phyloP scores from a whole-genome alignment of 2,797 vertebrate species.

The Tapirus indicus region DNA sequence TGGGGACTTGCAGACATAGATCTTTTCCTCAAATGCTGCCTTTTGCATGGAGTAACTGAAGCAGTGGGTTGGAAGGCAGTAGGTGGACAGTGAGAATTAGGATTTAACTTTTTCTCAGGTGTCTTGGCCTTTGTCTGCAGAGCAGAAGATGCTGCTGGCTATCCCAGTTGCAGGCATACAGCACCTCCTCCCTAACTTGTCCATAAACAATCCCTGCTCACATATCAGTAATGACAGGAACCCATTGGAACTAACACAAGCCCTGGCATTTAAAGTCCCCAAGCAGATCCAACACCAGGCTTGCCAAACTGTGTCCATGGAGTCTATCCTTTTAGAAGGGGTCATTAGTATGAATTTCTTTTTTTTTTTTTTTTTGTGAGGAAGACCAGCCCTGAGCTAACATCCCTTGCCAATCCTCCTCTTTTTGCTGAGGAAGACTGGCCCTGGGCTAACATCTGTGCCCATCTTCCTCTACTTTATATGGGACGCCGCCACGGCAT shows the following conservation, averaged over 20 bases:
- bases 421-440: too few relatives aligned
- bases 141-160: neutral
- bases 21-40: neutral
- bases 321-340: neutral
- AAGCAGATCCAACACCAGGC: neutral
- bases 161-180: neutral
- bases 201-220: neutral
- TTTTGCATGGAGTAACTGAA: neutral
- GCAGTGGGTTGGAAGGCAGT: neutral
- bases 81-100: neutral
- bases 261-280: neutral
- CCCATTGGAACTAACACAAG: neutral
- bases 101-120: neutral
- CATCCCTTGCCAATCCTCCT: too few relatives aligned
- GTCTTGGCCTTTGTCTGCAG: neutral
- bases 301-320: neutral
- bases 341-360: slow-evolving; percentile 15
- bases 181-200: neutral
- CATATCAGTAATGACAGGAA: neutral
- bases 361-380: slow-evolving; percentile 52
- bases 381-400: too few relatives aligned
- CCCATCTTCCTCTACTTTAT: too few relatives aligned
- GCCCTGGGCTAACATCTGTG: too few relatives aligned
- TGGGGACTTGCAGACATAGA: too few relatives aligned
- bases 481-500: too few relatives aligned